Conservation (phyloP, 2,113 vertebrate species). For the Callopanchax toddi region DNA sequence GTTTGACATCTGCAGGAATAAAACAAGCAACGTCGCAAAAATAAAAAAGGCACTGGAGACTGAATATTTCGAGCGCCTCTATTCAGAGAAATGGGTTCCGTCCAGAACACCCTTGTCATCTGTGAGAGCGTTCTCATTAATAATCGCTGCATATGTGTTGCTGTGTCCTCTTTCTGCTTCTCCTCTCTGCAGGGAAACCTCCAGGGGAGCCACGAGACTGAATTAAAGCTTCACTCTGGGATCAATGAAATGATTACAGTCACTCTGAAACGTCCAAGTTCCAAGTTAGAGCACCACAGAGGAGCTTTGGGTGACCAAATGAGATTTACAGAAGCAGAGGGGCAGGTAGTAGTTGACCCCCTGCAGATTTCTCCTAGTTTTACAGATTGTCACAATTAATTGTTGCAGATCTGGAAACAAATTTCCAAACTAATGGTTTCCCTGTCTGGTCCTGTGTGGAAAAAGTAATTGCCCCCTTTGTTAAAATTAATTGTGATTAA, state of each 20-base stretch:
- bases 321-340: neutral
- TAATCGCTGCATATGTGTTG: conserved; percentile 60
- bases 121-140: conserved; percentile 66
- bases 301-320: neutral
- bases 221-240: conserved; percentile 41
- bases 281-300: neutral
- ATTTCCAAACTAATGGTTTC: no score
- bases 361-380: no score
- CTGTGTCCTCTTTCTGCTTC: conserved; percentile 67
- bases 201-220: conserved; percentile 45
- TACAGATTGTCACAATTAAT: no score
- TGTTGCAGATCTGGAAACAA: no score
- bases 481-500: no score
- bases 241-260: conserved; percentile 21
- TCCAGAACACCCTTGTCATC: conserved; percentile 67
- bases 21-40: conserved; percentile 14
- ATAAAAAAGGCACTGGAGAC: conserved; percentile 45
- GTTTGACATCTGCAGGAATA: conserved; percentile 1
- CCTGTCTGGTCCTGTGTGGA: no score
- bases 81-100: conserved; percentile 71
- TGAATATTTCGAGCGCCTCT: conserved; percentile 65
- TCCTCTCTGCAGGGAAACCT: conserved; percentile 49
- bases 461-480: no score
- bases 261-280: conserved; percentile 21
- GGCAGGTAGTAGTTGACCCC: no score